A percentile compares a stretch with the other conserved stretches of the same genome.
Conservation (phyloP, 2,888 invertebrate genomes). For the Cerastis rubricosa region DNA sequence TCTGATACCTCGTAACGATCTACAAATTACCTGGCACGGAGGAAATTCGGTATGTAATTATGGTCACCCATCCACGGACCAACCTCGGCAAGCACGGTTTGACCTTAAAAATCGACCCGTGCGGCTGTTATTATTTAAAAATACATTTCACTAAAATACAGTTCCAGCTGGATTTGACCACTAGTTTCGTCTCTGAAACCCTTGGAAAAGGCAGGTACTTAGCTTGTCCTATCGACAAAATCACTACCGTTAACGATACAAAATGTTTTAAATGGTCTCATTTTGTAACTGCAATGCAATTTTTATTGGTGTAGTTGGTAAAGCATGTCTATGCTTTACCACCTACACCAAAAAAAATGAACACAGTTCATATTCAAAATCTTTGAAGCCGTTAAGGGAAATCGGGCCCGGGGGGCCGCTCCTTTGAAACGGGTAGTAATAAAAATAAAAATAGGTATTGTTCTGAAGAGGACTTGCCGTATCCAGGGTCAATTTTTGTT, state of each 20-base stretch:
- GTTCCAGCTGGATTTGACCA: not conserved
- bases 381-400: not conserved
- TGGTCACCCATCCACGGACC: no score
- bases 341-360: not conserved
- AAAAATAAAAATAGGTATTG: constrained; percentile 10
- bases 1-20: no score
- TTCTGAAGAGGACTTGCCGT: not conserved
- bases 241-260: not conserved
- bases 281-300: no score
- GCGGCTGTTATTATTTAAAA: no score
- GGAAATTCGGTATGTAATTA: no score
- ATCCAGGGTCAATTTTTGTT: not conserved
- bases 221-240: not conserved
- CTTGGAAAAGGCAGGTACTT: not conserved
- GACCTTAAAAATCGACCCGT: no score
- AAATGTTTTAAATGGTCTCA: no score
- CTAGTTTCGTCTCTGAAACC: not conserved
- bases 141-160: not conserved
- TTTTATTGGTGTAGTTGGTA: no score
- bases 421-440: not conserved
- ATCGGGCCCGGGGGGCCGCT: no score
- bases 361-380: not conserved
- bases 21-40: no score
- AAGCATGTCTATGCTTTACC: not conserved
- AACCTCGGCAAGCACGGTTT: no score